phyloP scores from a whole-genome alignment of 2,113 vertebrate genomes.

The Syngnathoides biaculeatus region DNA sequence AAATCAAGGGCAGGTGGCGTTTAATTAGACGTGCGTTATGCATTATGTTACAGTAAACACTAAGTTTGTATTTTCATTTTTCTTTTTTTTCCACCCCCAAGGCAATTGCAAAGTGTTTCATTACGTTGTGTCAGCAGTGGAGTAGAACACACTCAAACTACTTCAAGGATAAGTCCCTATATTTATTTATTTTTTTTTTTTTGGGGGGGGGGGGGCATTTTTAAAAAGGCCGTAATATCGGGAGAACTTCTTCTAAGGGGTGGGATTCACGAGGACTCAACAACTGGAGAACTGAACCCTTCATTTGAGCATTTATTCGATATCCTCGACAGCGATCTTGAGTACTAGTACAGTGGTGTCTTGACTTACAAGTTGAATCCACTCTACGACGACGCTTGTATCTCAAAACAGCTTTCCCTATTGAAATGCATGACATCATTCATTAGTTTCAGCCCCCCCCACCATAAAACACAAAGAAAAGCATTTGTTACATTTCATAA shows the following conservation, averaged over 20 bases:
- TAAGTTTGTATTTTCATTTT: neutral
- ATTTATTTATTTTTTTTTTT: too few species aligned
- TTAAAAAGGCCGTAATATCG: neutral
- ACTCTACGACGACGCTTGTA: too few species aligned
- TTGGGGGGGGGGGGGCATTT: too few species aligned
- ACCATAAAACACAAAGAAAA: too few species aligned
- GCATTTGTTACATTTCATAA: too few species aligned
- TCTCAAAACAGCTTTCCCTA: too few species aligned
- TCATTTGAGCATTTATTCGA: too few species aligned
- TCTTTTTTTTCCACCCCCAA: conserved; percentile 9
- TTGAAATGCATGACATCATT: too few species aligned
- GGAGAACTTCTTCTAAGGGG: neutral
- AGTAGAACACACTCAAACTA: neutral
- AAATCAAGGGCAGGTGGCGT: neutral
- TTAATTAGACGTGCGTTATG: conserved; percentile 10
- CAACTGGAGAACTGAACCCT: neutral
- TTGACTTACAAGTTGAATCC: too few species aligned
- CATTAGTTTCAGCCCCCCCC: too few species aligned
- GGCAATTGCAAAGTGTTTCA: conserved; percentile 14
- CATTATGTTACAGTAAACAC: neutral
- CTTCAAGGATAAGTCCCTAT: neutral
- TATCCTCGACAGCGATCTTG: too few species aligned
- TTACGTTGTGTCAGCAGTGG: conserved; percentile 4
- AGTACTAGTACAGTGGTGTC: too few species aligned
- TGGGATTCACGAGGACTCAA: neutral